Base-by-base conservation (phyloP, 2,888 invertebrate genomes). In the Ormyrus labotus region DNA sequence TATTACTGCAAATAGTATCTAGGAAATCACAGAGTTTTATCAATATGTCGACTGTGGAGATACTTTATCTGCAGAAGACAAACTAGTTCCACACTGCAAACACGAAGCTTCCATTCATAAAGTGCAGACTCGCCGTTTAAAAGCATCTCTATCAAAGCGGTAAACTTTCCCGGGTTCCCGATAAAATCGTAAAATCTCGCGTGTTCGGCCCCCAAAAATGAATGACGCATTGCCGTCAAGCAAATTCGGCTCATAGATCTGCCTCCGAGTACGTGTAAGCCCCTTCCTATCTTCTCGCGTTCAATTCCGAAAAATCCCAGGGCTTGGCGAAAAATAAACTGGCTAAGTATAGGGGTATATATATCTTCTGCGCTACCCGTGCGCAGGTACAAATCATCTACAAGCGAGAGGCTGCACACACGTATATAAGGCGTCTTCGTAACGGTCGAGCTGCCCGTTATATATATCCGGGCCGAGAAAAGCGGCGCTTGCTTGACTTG, bases 341-440 rank as follows among this genome's bases (percentile, higher is more conserved):
- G 71, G 70, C 47, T 58, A 69, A 68, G 69, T 69, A 68, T 61
- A 50, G 53, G 45, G 47, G 53, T 63, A n/a, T 68, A 77, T 64
- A 55, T 69, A 68, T 69, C 13, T 8, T 11, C 10, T 57, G 57
- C 11, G 68, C 50, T 57, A n/a, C 58, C 9, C 9, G 19, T 50
- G 2, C 55, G 51, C 67, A 61, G 78, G 83, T 86, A 86, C 85
- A 85, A 87, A 87, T 86, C 85, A 85, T 84, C 82, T 19, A 19
- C 19, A 19, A 19, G 84, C 74, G 81, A 80, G 83, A 50, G 13
- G n/a, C 9, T 19, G 45, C 45, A 6, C 55, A 2, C 63, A 13
- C 63, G 1, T 4, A 7, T 53, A 48, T 11, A 13, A n/a, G 11
- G 5, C n/a, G 19, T 3, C 34, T 61, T 61, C 60, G 61, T 61